Conservation (phyloP, 2,797 vertebrate species). For the Smutsia gigantea region DNA sequence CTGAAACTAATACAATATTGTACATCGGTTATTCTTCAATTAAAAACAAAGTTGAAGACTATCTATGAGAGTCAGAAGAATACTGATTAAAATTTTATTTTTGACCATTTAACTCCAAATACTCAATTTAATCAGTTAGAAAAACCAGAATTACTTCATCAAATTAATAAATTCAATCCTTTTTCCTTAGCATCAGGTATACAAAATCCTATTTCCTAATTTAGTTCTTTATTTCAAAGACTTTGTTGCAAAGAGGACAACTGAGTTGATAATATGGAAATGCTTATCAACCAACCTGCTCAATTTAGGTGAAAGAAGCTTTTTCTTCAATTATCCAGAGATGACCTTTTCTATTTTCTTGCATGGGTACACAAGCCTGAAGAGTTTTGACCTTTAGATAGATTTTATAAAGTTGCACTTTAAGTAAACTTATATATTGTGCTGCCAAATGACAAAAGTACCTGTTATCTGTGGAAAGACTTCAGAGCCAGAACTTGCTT, state of each 20-base stretch:
- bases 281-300: neutral
- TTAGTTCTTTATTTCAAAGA: constrained; percentile 54
- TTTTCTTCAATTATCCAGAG: neutral
- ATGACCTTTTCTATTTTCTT: neutral
- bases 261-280: neutral
- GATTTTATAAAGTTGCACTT: neutral
- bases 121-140: constrained; percentile 26
- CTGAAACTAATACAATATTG: neutral
- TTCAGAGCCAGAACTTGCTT: neutral
- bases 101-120: constrained; percentile 26
- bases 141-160: constrained; percentile 2
- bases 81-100: neutral
- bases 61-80: neutral
- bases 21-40: neutral
- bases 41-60: neutral
- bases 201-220: neutral
- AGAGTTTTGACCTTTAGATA: constrained; percentile 12
- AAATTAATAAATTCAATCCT: neutral
- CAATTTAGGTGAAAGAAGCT: neutral
- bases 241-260: neutral
- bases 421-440: neutral
- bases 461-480: neutral
- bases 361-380: neutral
- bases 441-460: neutral
- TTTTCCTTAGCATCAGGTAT: neutral